phyloP scores from a whole-genome alignment of 2,888 invertebrate species.

The Chrysodeixis includens region DNA sequence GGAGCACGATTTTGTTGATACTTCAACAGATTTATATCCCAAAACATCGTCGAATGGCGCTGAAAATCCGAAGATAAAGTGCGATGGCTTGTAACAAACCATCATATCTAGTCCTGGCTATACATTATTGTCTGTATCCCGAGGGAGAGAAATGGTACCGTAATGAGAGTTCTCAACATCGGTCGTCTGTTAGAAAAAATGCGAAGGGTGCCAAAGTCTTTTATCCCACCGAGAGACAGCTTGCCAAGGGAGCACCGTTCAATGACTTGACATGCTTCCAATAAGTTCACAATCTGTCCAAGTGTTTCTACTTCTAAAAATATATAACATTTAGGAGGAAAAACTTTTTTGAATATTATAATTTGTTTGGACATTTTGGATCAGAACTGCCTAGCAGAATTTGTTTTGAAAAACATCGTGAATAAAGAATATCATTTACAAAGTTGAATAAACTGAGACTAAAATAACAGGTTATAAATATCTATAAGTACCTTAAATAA shows the following conservation, averaged over 20 bases:
- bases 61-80: slow-evolving; percentile 16
- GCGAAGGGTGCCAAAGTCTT: slow-evolving; percentile 73
- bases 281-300: slow-evolving; percentile 44
- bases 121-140: slow-evolving; percentile 69
- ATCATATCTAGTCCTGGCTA: slow-evolving; percentile 14
- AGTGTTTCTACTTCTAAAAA: slow-evolving; percentile 43
- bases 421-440: background rate
- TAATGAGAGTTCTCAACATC: slow-evolving; percentile 76
- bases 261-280: slow-evolving; percentile 37
- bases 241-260: slow-evolving; percentile 46
- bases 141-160: slow-evolving; percentile 76
- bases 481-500: background rate
- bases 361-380: slow-evolving; percentile 25
- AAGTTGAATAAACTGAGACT: background rate
- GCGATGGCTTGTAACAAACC: slow-evolving; percentile 16
- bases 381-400: background rate
- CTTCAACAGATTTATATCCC: background rate
- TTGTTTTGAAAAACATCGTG: background rate
- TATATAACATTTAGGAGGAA: slow-evolving; percentile 33
- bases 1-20: slow-evolving; percentile 8
- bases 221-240: slow-evolving; percentile 55
- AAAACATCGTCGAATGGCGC: slow-evolving; percentile 4
- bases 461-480: background rate
- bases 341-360: slow-evolving; percentile 30
- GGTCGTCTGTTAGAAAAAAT: slow-evolving; percentile 69